These are phyloP conservation scores for Bhutanitis thaidina DNA, from an alignment of 2,888 invertebrate species.

Conservation along the genomic window DNA sequence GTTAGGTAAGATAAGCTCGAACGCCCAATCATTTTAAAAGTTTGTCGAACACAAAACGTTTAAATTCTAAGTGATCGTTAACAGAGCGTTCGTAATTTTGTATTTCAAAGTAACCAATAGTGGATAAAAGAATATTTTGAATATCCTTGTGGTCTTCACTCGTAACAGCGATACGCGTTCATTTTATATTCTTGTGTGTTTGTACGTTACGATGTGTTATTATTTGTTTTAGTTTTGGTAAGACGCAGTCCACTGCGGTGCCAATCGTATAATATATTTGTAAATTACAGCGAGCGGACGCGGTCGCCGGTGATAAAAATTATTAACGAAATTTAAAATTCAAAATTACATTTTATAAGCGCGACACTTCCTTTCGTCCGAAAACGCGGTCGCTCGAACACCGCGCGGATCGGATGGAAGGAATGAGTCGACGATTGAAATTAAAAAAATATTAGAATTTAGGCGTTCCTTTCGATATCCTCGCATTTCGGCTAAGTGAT, in stretches of 20 bases:
- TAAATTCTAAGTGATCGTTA: conserved; percentile 22
- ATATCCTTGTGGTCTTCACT: conserved; percentile 79
- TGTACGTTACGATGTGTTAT: conserved; percentile 46
- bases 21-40: conserved; percentile 37
- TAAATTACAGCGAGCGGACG: conserved; percentile 74
- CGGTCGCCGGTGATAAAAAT: conserved; percentile 75
- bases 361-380: conserved; percentile 39
- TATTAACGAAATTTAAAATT: conserved; percentile 69
- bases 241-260: conserved; percentile 59
- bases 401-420: neutral
- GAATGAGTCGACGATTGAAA: conserved; percentile 32
- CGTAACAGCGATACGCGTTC: conserved; percentile 73
- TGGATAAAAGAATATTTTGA: conserved; percentile 55
- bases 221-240: conserved; percentile 44
- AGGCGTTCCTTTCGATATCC: conserved; percentile 77
- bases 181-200: conserved; percentile 56
- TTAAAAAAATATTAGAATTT: conserved; percentile 62
- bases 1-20: conserved; percentile 55
- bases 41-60: conserved; percentile 22
- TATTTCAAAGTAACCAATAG: conserved; percentile 53
- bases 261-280: conserved; percentile 70
- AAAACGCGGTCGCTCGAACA: neutral
- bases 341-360: conserved; percentile 68
- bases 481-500: conserved; percentile 80
- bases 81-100: conserved; percentile 54